A percentile compares a stretch with the other conserved stretches of the same genome.
Evolutionary conservation across 2,888 invertebrate species (phyloP).

Genomic region (Aporophyla nigra): DNA sequence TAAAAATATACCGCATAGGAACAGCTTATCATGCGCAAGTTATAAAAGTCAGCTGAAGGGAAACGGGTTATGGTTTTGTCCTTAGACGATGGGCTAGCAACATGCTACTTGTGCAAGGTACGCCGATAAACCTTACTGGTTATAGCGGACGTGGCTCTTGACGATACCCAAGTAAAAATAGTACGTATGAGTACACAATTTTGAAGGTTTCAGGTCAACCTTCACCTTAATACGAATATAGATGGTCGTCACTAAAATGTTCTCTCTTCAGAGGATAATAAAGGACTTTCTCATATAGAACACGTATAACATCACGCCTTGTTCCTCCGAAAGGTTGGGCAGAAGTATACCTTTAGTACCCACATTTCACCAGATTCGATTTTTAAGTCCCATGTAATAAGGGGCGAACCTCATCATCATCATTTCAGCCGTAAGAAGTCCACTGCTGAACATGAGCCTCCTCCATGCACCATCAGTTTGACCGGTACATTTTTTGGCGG

Average conservation of each 20-base stretch:
- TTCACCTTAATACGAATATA: constrained; percentile 18
- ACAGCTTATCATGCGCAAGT: constrained; percentile 45
- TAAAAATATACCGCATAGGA: constrained; percentile 21
- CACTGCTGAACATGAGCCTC: too few relatives aligned
- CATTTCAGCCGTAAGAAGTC: too few relatives aligned
- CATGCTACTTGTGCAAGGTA: constrained; percentile 53
- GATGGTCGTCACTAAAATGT: not conserved
- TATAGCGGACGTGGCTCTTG: constrained; percentile 45
- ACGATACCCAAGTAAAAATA: constrained; percentile 38
- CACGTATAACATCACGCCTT: too few relatives aligned
- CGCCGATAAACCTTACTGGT: constrained; percentile 55
- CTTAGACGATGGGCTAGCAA: constrained; percentile 57
- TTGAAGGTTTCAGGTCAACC: constrained; percentile 10
- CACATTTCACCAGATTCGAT: too few relatives aligned
- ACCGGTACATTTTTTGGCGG: too few relatives aligned
- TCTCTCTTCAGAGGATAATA: not conserved
- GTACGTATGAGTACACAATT: constrained; percentile 20
- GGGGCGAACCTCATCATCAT: too few relatives aligned
- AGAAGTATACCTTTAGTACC: too few relatives aligned
- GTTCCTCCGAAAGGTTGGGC: too few relatives aligned
- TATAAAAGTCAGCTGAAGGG: constrained; percentile 58
- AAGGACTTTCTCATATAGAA: not conserved
- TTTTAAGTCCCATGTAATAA: too few relatives aligned
- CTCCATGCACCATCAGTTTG: too few relatives aligned
- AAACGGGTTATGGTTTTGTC: constrained; percentile 61